Conservation (phyloP, 2,888 invertebrate genomes). For the Cephus spinipes region DNA sequence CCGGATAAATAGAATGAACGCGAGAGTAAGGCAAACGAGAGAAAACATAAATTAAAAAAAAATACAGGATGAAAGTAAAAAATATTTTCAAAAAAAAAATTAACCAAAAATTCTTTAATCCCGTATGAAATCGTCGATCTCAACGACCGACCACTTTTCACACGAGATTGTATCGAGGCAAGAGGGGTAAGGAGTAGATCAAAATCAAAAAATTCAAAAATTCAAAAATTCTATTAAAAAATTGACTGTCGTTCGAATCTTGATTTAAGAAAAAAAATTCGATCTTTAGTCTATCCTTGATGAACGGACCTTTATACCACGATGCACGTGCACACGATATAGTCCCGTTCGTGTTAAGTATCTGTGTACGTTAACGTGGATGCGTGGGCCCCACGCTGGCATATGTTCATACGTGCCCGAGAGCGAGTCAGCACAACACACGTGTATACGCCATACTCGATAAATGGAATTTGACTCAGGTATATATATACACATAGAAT, state of each 20-base stretch:
- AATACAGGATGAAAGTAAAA: not conserved
- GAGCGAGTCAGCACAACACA: slow-evolving; percentile 1
- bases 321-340: not conserved
- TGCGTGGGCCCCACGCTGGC: not conserved
- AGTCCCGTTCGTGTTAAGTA: too few species aligned
- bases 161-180: too few species aligned
- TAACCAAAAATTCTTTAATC: not conserved
- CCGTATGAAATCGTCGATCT: too few species aligned
- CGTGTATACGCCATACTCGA: not conserved
- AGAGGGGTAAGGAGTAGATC: too few species aligned
- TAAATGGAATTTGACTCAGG: slow-evolving; percentile 43
- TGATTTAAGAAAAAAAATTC: too few species aligned
- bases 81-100: slow-evolving; percentile 5
- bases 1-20: not conserved
- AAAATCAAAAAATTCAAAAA: too few species aligned
- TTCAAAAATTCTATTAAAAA: too few species aligned
- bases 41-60: not conserved
- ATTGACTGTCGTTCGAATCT: too few species aligned
- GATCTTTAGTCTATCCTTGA: not conserved
- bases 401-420: not conserved
- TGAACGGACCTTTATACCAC: slow-evolving; percentile 6
- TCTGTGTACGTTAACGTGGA: not conserved
- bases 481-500: slow-evolving; percentile 15
- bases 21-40: not conserved
- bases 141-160: too few species aligned